These are phyloP conservation scores for Melipona quadrifasciata DNA, from an alignment of 1,140 invertebrate species.

Conservation along the genomic window DNA sequence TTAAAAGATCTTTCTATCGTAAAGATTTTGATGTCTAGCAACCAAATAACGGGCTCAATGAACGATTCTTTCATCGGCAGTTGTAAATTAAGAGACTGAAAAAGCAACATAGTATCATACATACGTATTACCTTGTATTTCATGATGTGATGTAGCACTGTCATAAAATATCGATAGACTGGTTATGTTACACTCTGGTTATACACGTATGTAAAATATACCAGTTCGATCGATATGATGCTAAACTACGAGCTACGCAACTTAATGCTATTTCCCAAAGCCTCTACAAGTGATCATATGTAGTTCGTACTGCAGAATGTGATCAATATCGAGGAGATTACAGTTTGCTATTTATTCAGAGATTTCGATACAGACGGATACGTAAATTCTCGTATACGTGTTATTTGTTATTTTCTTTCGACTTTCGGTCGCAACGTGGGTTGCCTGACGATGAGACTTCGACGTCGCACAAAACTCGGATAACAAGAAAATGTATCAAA, in stretches of 20 bases:
- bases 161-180: slow-evolving; percentile 19
- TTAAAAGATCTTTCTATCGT: background rate
- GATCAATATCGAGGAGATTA: slow-evolving; percentile 2
- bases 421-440: no score
- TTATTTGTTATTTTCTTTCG: no score
- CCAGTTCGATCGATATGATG: slow-evolving; percentile 10
- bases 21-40: background rate
- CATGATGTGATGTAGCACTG: background rate
- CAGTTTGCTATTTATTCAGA: background rate
- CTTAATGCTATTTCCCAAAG: slow-evolving; percentile 31
- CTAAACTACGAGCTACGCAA: background rate
- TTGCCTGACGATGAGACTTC: no score
- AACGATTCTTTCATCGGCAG: background rate
- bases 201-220: background rate
- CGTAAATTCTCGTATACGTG: background rate
- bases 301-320: background rate
- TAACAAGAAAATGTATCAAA: background rate
- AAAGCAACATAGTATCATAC: background rate
- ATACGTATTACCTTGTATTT: background rate
- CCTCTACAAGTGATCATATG: background rate
- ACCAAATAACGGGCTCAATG: background rate
- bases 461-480: background rate
- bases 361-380: background rate
- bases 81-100: background rate
- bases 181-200: slow-evolving; percentile 1